Evolutionary conservation across 64 coral and sea anemone species (phyloP).

Genomic region (Acropora yongei): DNA sequence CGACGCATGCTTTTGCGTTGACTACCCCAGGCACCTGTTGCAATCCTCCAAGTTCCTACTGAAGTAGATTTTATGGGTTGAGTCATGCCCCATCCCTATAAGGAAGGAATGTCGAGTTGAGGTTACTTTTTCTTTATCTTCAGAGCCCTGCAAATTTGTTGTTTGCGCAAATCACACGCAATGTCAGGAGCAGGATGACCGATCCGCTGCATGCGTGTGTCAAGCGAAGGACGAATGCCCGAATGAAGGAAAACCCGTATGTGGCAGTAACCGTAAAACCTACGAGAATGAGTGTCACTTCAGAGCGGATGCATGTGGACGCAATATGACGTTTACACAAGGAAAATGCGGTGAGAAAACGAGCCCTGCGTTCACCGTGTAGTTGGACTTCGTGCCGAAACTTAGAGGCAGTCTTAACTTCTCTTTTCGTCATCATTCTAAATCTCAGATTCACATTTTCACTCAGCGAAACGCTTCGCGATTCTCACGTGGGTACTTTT

Average conservation of each 20-base stretch:
- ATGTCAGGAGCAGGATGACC: slow-evolving; percentile 24
- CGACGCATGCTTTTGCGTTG: too few species aligned
- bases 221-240: slow-evolving; percentile 10
- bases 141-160: slow-evolving; percentile 65
- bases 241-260: slow-evolving; percentile 8
- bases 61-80: too few species aligned
- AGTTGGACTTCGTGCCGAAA: too few species aligned
- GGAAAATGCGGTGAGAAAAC: slow-evolving; percentile 10
- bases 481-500: too few species aligned
- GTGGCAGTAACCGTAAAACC: slow-evolving; percentile 31
- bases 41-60: too few species aligned
- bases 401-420: too few species aligned
- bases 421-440: too few species aligned
- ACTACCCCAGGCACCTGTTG: too few species aligned
- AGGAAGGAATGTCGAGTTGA: not conserved
- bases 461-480: too few species aligned
- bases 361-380: too few species aligned
- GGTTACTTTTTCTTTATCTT: not conserved
- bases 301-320: slow-evolving; percentile 39
- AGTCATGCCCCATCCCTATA: not conserved
- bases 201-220: slow-evolving; percentile 37
- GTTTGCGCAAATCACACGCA: slow-evolving; percentile 35
- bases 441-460: too few species aligned
- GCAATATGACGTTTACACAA: not conserved
- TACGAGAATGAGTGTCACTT: slow-evolving; percentile 66